These are phyloP conservation scores for Eulithis prunata DNA, from an alignment of 2,888 invertebrate species.

Conservation along the genomic window DNA sequence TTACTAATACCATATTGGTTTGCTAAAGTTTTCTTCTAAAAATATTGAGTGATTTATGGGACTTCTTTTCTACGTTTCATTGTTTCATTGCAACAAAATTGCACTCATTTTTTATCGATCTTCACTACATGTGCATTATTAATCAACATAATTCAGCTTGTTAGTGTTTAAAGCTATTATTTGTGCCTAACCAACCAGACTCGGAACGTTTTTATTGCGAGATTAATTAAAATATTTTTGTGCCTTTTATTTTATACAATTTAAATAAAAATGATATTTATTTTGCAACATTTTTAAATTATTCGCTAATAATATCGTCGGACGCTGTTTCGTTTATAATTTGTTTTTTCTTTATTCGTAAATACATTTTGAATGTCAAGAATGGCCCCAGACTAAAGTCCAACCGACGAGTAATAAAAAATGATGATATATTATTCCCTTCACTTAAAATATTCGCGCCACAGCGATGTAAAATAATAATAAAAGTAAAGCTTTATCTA, in stretches of 20 bases:
- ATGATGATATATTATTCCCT: conserved; percentile 49
- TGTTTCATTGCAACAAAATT: too few relatives aligned
- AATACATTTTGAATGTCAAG: conserved; percentile 48
- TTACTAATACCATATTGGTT: too few relatives aligned
- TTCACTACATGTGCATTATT: too few relatives aligned
- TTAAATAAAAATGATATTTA: conserved; percentile 14
- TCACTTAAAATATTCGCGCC: conserved; percentile 41
- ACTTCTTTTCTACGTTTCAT: too few relatives aligned
- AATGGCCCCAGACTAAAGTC: conserved; percentile 35
- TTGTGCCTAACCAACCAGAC: conserved; percentile 13
- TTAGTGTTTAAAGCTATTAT: neutral
- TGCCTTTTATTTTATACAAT: conserved; percentile 7
- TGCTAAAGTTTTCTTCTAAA: too few relatives aligned
- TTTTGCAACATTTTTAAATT: conserved; percentile 27
- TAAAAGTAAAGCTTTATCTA: conserved; percentile 19
- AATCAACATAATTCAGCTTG: too few relatives aligned
- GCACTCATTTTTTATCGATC: too few relatives aligned
- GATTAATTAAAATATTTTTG: conserved; percentile 19
- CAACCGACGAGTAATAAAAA: conserved; percentile 45
- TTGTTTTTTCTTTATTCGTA: conserved; percentile 27
- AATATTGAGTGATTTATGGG: too few relatives aligned
- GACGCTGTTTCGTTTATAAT: conserved; percentile 18
- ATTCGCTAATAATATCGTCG: conserved; percentile 18
- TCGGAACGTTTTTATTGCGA: conserved; percentile 12
- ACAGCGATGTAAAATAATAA: conserved; percentile 17